A percentile compares a stretch with the other conserved stretches of the same genome.
Conservation (phyloP, 1,140 invertebrate species). For the Procambarus clarkii region DNA sequence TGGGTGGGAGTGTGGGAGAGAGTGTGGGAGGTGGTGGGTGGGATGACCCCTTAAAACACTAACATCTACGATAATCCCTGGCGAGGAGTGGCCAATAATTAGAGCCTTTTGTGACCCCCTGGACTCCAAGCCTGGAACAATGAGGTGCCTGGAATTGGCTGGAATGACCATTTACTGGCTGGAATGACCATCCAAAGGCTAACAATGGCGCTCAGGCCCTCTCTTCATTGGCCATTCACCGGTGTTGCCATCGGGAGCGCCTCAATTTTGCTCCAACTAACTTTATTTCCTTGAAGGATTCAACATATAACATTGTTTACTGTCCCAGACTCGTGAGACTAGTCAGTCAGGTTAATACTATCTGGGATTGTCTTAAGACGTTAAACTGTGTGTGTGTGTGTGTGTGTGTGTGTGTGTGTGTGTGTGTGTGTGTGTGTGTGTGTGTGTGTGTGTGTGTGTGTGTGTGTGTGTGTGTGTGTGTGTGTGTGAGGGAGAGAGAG, state of each 20-base stretch:
- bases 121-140: conserved; percentile 64
- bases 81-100: conserved; percentile 65
- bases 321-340: no score
- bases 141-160: conserved; percentile 68
- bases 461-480: neutral
- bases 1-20: neutral
- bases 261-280: conserved; percentile 42
- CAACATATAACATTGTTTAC: neutral
- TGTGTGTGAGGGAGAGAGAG: no score
- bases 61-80: conserved; percentile 55
- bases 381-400: neutral
- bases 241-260: conserved; percentile 50
- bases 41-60: conserved; percentile 37
- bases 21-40: neutral
- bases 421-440: neutral
- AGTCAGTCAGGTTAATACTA: no score
- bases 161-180: conserved; percentile 68
- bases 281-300: conserved; percentile 35
- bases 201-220: conserved; percentile 63
- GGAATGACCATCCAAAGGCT: conserved; percentile 67
- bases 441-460: neutral
- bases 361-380: neutral
- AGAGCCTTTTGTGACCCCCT: conserved; percentile 63
- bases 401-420: conserved; percentile 17
- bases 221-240: conserved; percentile 67